Evolutionary conservation across 2,797 vertebrate species (phyloP).

Genomic region (Bradypodion ventrale): DNA sequence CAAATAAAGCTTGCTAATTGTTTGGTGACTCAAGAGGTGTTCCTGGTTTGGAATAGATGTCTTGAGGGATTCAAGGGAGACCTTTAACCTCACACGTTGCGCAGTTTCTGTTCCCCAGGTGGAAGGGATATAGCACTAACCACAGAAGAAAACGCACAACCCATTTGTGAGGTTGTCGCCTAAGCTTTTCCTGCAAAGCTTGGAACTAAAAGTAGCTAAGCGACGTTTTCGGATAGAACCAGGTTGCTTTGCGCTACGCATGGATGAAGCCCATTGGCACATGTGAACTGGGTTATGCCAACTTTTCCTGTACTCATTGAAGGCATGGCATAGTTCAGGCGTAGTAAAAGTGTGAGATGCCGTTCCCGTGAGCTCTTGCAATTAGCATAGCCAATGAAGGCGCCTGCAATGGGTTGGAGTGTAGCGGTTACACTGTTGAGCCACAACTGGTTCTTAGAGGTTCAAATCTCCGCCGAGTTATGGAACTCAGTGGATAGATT

Average conservation of each 20-base stretch:
- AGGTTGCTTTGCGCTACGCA: too few relatives aligned
- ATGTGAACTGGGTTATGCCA: not conserved
- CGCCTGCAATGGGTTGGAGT: too few relatives aligned
- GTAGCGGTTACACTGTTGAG: too few relatives aligned
- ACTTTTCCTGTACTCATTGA: not conserved
- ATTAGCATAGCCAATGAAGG: too few relatives aligned
- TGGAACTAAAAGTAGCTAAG: not conserved
- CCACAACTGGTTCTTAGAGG: too few relatives aligned
- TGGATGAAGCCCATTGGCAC: too few relatives aligned
- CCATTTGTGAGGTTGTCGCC: not conserved
- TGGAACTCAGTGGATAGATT: not conserved
- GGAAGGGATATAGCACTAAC: not conserved
- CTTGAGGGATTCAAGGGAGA: too few relatives aligned
- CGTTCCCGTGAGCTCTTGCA: not conserved
- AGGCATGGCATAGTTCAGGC: not conserved
- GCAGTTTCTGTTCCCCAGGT: not conserved
- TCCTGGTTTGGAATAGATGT: too few relatives aligned
- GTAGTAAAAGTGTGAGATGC: too few relatives aligned
- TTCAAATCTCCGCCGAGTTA: not conserved
- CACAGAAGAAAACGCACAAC: not conserved
- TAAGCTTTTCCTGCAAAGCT: not conserved
- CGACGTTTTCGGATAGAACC: too few relatives aligned
- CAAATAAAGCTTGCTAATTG: too few relatives aligned
- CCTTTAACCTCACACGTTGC: too few relatives aligned
- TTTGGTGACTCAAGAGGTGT: not conserved